Evolutionary conservation across 2,797 vertebrate genomes (phyloP), one percentile per base, ranked within the genome.

Genomic region (Hypotaenidia philippensis): DNA sequence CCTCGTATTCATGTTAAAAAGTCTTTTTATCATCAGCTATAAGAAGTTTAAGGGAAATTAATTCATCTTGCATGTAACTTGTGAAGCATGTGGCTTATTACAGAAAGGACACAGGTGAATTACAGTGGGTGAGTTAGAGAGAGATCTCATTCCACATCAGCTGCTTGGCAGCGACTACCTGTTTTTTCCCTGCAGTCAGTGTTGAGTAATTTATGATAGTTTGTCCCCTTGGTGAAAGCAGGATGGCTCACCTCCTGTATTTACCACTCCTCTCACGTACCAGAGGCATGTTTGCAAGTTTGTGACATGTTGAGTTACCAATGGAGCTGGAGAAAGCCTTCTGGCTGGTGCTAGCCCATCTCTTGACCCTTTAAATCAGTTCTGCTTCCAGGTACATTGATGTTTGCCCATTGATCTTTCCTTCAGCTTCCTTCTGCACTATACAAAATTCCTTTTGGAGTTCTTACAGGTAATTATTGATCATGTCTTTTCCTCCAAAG

Each of bases 291-390:
- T 83, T 83, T 66, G 44, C 79, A 77, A 47, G 68, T 74, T 32
- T 57, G 45, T 65, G 64, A 64, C 47, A 23, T 4, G 4, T 15
- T 60, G 49, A 72, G 38, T 21, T 82, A 74, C 47, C 0, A 3
- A 32, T 19, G n/a, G 63, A 92, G 60, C 68, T 68, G 11, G 3
- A 91, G 36, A 60, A 25, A 49, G 68, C 78, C 82, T 64, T 89
- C 79, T 75, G 71, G 65, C 68, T 86, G 57, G 18, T 80, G 9
- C 64, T 66, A 38, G 52, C 74, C 36, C 52, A 17, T 71, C 44
- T 59, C 74, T 87, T 85, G 85, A 71, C 65, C 71, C 40, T 89
- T 89, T 71, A 91, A 94, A 90, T 92, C 50, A 55, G 45, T 93
- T 80, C 15, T 83, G 41, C 65, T 91, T 78, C 80, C 55, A 85